A percentile compares a stretch with the other conserved stretches of the same genome.
Evolutionary conservation across 1,140 invertebrate genomes (phyloP).

Genomic region (Orchesella cincta): DNA sequence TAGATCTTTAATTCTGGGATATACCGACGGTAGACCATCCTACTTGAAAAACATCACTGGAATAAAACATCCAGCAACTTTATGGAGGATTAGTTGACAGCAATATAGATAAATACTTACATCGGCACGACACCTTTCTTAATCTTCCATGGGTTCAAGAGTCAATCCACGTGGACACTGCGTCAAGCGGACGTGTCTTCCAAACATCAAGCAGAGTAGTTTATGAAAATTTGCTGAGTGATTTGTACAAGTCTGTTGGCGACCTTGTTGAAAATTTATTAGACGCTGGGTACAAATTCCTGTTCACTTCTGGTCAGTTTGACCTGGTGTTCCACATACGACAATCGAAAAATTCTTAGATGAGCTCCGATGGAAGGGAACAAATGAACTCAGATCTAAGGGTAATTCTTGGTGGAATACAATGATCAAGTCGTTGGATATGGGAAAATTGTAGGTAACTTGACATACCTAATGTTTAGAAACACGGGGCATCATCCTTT

Average conservation of each 20-base stretch:
- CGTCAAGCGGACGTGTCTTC: neutral
- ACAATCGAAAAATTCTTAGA: neutral
- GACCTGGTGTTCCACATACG: constrained; percentile 19
- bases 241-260: neutral
- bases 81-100: neutral
- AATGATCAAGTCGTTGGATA: constrained; percentile 15
- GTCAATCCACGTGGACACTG: constrained; percentile 1
- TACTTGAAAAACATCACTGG: constrained; percentile 20
- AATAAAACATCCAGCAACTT: neutral
- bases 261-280: constrained; percentile 4
- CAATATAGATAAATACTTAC: neutral
- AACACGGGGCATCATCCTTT: constrained; percentile 18
- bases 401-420: neutral
- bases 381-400: neutral
- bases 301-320: neutral
- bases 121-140: neutral
- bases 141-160: constrained; percentile 7
- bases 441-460: neutral
- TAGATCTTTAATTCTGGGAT: neutral
- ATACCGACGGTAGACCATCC: neutral
- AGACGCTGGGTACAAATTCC: neutral
- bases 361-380: neutral
- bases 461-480: constrained; percentile 7
- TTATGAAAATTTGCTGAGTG: neutral
- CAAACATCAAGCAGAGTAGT: neutral